Evolutionary conservation across 1,140 invertebrate species (phyloP), one percentile per base, ranked within the genome.

Genomic region (Sinella curviseta): DNA sequence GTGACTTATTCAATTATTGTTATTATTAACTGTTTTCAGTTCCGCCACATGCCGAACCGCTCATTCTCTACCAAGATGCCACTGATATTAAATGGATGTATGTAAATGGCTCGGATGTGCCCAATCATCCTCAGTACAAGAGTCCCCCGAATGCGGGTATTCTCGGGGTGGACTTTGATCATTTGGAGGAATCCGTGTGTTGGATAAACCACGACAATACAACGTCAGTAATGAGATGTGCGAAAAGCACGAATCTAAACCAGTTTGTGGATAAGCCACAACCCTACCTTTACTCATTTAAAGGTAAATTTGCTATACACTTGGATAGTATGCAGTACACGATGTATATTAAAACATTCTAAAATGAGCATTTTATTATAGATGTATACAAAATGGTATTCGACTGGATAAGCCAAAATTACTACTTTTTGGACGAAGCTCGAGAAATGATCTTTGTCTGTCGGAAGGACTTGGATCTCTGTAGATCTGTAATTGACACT

Each of bases 331-430:
- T 36, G 17, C 14, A 8, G 20, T 33, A n/a, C n/a, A n/a, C n/a
- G n/a, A n/a, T n/a, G n/a, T n/a, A n/a, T n/a, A n/a, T n/a, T 28
- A 30, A 77, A 78, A n/a, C 16, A 17, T 70, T 28, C 67, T 54
- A 12, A 8, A 74, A 26, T 1, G 3, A 31, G 1, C 81, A 54
- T 20, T 48, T 20, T 79, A 80, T 85, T 87, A 76, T 84, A 92
- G 91, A 90, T 77, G 90, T 93, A 67, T 90, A 90, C 83, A 90
- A 93, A 84, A 87, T 96, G 70, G 91, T 93, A 1, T 88, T 94
- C 78, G 95, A 97, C 86, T 97, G 95, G 95, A 88, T 96, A 26
- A 90, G 92, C 39, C 89, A 91, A 80, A 95, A 94, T 86, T 93
- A 95, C 90, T 97, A 97, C 87, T 91, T 96, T 83, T 86, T 94